phyloP scores from a whole-genome alignment of 2,888 invertebrate species.

The Sinelater perroti region DNA sequence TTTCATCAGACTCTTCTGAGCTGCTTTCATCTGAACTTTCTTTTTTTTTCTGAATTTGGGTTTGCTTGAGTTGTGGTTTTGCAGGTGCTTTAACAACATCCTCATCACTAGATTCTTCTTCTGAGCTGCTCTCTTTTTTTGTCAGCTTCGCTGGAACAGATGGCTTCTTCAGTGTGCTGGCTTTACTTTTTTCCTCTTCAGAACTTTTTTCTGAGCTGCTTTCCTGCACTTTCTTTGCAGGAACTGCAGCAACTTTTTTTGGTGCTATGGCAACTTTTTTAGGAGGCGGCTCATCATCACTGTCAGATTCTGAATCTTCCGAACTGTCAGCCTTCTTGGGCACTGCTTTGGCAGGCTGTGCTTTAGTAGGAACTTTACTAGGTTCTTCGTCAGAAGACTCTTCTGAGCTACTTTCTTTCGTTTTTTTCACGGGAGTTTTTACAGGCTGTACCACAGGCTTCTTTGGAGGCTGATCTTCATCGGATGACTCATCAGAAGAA shows the following conservation, averaged over 20 bases:
- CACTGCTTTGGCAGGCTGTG: constrained; percentile 27
- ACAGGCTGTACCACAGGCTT: constrained; percentile 27
- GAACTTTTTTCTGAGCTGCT: constrained; percentile 54
- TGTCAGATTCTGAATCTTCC: constrained; percentile 54
- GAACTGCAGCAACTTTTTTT: constrained; percentile 27
- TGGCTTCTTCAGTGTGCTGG: constrained; percentile 37
- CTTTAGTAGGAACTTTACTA: constrained; percentile 43
- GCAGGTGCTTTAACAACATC: constrained; percentile 43
- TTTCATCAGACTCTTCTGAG: constrained; percentile 47
- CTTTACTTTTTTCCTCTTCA: constrained; percentile 48
- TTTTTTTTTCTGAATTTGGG: constrained; percentile 25
- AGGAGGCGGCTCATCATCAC: constrained; percentile 51
- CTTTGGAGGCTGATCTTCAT: constrained; percentile 42
- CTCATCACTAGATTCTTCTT: constrained; percentile 47
- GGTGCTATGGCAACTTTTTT: constrained; percentile 41
- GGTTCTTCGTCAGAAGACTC: constrained; percentile 56
- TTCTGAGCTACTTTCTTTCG: constrained; percentile 58
- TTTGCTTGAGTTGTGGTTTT: constrained; percentile 45
- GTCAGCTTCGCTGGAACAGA: constrained; percentile 39
- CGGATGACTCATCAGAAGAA: constrained; percentile 59
- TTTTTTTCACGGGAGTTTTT: constrained; percentile 22
- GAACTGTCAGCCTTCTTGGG: constrained; percentile 30
- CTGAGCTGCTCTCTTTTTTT: constrained; percentile 36
- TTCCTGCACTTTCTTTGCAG: constrained; percentile 48
- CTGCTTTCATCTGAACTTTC: constrained; percentile 47